Evolutionary conservation across 2,888 invertebrate species (phyloP).

Genomic region (Eupelmus urozonus): DNA sequence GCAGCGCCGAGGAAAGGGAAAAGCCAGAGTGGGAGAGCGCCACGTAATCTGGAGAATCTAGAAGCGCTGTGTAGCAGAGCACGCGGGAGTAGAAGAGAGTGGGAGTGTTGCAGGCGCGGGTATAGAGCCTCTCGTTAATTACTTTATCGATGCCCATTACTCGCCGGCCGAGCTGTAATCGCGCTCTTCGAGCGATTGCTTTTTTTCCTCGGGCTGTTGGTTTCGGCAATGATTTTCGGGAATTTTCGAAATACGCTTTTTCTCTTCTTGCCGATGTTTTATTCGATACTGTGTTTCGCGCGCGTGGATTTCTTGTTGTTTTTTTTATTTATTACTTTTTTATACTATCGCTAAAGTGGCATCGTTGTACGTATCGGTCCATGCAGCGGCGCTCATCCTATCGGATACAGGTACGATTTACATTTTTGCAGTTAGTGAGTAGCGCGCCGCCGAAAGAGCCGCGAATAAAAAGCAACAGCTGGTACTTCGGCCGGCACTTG

Average conservation of each 20-base stretch:
- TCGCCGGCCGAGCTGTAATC: neutral
- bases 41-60: too few species aligned
- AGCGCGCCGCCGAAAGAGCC: neutral
- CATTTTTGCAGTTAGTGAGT: constrained; percentile 36
- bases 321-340: constrained; percentile 7
- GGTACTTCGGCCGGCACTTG: neutral
- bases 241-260: too few species aligned
- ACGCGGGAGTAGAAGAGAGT: neutral
- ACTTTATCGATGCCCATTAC: constrained; percentile 10
- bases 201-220: too few species aligned
- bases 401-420: constrained; percentile 16
- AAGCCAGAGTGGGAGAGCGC: neutral
- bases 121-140: constrained; percentile 17
- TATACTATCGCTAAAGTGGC: neutral
- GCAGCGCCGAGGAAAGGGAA: neutral
- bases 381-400: neutral
- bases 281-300: neutral
- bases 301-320: neutral
- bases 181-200: neutral
- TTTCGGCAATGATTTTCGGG: too few species aligned
- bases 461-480: constrained; percentile 22
- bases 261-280: too few species aligned
- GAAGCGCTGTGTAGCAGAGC: too few species aligned
- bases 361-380: too few species aligned
- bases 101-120: too few species aligned